Percentiles rank a stretch among this genome's conserved stretches.
Evolutionary conservation across 1,140 invertebrate species (phyloP).

Genomic region (Polypedilum pembai): DNA sequence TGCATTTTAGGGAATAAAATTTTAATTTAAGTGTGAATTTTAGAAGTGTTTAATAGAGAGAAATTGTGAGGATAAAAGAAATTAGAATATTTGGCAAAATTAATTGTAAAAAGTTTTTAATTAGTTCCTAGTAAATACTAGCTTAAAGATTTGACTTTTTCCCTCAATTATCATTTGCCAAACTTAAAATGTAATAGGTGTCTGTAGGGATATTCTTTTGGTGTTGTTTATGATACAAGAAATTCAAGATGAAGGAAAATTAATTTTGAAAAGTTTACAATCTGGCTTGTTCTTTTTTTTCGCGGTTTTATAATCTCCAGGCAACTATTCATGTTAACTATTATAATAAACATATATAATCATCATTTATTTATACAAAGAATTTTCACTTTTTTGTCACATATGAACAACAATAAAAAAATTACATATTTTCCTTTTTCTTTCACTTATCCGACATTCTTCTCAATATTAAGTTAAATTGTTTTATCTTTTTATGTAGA

Average conservation of each 20-base stretch:
- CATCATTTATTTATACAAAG: constrained; percentile 33
- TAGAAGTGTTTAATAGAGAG: background rate
- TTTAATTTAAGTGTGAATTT: background rate
- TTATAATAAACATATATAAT: constrained; percentile 29
- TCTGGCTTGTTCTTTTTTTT: background rate
- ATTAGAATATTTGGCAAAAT: background rate
- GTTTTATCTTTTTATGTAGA: constrained; percentile 11
- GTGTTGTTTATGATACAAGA: background rate
- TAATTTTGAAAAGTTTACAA: no score
- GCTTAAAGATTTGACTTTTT: no score
- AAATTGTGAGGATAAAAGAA: background rate
- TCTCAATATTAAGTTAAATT: background rate
- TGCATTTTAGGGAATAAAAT: background rate
- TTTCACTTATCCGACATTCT: background rate
- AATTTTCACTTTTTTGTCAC: background rate
- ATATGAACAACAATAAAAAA: constrained; percentile 4
- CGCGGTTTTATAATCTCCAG: constrained; percentile 27
- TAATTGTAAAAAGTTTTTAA: background rate
- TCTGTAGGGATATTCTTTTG: background rate
- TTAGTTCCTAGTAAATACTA: no score
- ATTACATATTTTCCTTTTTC: constrained; percentile 2
- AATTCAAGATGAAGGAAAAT: background rate
- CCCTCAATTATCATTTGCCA: no score
- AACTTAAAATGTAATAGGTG: background rate
- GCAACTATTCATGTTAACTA: constrained; percentile 33